Evolutionary conservation across 2,797 vertebrate genomes (phyloP).

Genomic region (Sebastiscus albofasciatus): DNA sequence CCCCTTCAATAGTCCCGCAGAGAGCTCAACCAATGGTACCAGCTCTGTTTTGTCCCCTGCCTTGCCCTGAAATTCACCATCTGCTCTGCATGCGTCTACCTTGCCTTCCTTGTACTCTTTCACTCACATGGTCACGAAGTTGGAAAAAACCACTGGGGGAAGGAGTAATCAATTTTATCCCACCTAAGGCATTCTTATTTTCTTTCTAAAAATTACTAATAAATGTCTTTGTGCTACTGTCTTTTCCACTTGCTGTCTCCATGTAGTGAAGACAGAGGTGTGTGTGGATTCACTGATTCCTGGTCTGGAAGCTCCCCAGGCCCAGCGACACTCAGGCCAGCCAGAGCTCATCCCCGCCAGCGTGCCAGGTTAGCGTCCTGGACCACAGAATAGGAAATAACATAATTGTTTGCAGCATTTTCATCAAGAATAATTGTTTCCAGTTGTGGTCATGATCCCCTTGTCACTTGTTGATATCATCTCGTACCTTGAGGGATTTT

Average conservation of each 20-base stretch:
- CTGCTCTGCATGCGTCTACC: slow-evolving; percentile 6
- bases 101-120: slow-evolving; percentile 16
- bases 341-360: slow-evolving; percentile 85
- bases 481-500: neutral
- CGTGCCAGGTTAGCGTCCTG: slow-evolving; percentile 88
- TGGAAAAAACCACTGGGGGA: neutral
- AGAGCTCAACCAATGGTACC: slow-evolving; percentile 86
- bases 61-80: neutral
- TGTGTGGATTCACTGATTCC: slow-evolving; percentile 92
- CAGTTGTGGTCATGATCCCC: neutral
- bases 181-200: neutral
- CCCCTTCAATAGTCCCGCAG: slow-evolving; percentile 87
- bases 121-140: neutral
- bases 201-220: slow-evolving; percentile 5
- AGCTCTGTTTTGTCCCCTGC: slow-evolving; percentile 35
- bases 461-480: neutral
- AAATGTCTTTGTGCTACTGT: slow-evolving; percentile 3
- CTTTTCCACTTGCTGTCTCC: slow-evolving; percentile 15
- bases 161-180: neutral
- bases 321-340: slow-evolving; percentile 86
- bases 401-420: neutral
- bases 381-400: neutral
- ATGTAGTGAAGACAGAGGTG: slow-evolving; percentile 81
- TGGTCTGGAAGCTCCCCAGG: slow-evolving; percentile 89
- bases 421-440: neutral